Evolutionary conservation across 2,113 vertebrate genomes (phyloP), one percentile per base, ranked within the genome.

Genomic region (Saguinus imperator): DNA sequence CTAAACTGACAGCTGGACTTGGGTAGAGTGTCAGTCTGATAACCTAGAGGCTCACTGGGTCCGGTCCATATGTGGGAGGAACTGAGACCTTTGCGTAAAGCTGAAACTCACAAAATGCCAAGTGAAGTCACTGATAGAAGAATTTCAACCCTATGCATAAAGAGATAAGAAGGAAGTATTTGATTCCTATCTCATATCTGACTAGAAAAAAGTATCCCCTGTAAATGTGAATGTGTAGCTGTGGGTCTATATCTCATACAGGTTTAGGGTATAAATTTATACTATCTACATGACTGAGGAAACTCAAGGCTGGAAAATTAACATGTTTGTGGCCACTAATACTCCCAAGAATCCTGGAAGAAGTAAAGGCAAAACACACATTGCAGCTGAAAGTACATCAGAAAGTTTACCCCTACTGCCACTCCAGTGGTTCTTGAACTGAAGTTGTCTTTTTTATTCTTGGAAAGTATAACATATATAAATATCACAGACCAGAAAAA

Each of bases 281-380:
- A 52, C 29, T 52, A 50, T 13, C 16, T 64, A 21, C 23, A 6
- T 52, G 66, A 52, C 55, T 48, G 20, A 95, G 50, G 40, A 91
- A 81, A 91, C 35, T 72, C 64, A 16, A 88, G 64, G 8, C 52
- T 87, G n/a, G n/a, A 58, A 91, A 92, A 92, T n/a, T 81, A 23
- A 58, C 7, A 73, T 72, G 12, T 45, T 45, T 80, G 73, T 48
- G 66, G 21, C 27, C 21, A 61, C 70, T 7, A 91, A 87, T 50
- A 73, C 29, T 58, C 72, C 27, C n/a, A 5, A 37, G 52, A 81
- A 55, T 81, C 75, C 75, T 45, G 14, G 52, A 81, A 81, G n/a
- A 93, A 77, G 20, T 77, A 85, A 86, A 61, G 32, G 35, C 55
- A 92, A 82, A 92, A 87, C 48, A 92, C 13, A 87, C 29, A 83